Evolutionary conservation across 1,140 invertebrate genomes (phyloP), one percentile per base, ranked within the genome.

Genomic region (Bathynomus jamesi): DNA sequence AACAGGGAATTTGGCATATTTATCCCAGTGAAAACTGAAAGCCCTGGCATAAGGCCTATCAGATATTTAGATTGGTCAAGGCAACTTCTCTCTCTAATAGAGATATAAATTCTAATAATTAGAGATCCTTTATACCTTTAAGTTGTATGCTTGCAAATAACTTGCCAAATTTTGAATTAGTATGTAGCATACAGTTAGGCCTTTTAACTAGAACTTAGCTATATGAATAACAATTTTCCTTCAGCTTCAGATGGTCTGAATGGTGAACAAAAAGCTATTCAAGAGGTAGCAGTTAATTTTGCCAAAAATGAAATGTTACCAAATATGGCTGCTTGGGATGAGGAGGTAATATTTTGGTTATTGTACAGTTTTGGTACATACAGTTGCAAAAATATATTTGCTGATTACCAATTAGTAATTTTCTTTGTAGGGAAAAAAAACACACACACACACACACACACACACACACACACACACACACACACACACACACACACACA

Each of bases 271-370:
- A 79, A 79, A 66, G 84, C 87, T 72, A 86, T 88, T 17, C 85
- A 87, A 69, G 78, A 83, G 64, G 78, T 86, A 62, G 87, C 87
- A 10, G 76, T 79, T 62, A 82, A 87, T 70, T 88, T 88, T 82
- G 85, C 87, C 10, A 78, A 80, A 61, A 86, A 87, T 64, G 86
- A 88, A 79, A 82, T 88, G 80, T 78, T 79, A 29, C 87, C 87
- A n/a, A 79, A 86, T 32, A 88, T 88, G 87, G 82, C 82, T 40
- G 78, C 85, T 77, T 89, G 86, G 85, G 87, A 89, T 80, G 80
- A 84, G 76, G 82, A 87, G 79, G 86, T 86, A 73, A 72, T 30
- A 28, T 28, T 60, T 5, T 60, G 28, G 29, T 53, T 27, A 4
- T 17, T 60, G 17, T 28, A 61, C n/a, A 17, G 21, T n/a, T 69